Conservation (phyloP, 2,888 invertebrate species). For the Trypoxylon attenuatum region DNA sequence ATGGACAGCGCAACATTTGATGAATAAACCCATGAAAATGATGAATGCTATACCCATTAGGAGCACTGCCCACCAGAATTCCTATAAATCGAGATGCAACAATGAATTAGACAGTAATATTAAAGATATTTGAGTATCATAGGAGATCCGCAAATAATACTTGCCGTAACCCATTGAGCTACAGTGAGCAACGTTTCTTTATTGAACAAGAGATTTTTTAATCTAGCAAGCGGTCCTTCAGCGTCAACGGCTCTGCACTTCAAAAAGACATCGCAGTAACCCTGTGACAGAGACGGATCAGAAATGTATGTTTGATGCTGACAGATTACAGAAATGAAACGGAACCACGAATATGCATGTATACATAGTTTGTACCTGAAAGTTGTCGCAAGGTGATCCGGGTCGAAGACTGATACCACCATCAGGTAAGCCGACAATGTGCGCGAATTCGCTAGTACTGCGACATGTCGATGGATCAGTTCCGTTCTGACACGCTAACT, state of each 20-base stretch:
- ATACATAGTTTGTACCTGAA: conserved; percentile 80
- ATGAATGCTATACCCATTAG: conserved; percentile 93
- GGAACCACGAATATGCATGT: background rate
- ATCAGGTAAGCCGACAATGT: conserved; percentile 82
- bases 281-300: conserved; percentile 77
- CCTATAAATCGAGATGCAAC: conserved; percentile 73
- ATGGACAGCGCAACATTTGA: conserved; percentile 99
- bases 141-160: conserved; percentile 52
- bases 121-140: background rate
- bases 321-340: too few species aligned
- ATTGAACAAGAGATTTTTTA: conserved; percentile 96
- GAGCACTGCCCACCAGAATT: conserved; percentile 96
- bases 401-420: conserved; percentile 93
- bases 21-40: conserved; percentile 97
- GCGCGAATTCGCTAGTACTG: conserved; percentile 91
- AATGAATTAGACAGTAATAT: background rate
- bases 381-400: conserved; percentile 99
- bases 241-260: conserved; percentile 99
- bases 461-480: conserved; percentile 84
- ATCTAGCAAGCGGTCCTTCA: conserved; percentile 96
- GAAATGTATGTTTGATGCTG: too few species aligned
- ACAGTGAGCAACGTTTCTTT: conserved; percentile 90
- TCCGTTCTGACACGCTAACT: conserved; percentile 96
- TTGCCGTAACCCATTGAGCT: conserved; percentile 92
- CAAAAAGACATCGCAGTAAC: conserved; percentile 99